A percentile compares a stretch with the other conserved stretches of the same genome.
phyloP scores from a whole-genome alignment of 2,888 invertebrate genomes.

The Andricus quercusramuli region DNA sequence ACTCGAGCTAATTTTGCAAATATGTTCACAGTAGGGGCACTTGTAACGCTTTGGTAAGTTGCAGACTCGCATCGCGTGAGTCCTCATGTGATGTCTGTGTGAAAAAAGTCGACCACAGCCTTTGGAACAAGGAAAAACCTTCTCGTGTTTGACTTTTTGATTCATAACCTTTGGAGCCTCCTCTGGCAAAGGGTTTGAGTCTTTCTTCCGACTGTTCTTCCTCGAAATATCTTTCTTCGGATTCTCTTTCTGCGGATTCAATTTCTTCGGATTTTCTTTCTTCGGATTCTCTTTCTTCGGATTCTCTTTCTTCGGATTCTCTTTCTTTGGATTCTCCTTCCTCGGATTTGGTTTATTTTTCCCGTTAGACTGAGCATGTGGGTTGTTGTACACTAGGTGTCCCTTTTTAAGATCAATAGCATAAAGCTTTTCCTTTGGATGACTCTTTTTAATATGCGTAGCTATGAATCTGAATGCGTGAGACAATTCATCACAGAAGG shows the following conservation, averaged over 20 bases:
- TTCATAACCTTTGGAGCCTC: not conserved
- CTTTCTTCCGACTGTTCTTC: not conserved
- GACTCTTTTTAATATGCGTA: not conserved
- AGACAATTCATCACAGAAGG: not conserved
- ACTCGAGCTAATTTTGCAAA: not conserved
- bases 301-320: not conserved
- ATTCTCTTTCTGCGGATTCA: not conserved
- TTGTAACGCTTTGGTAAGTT: constrained; percentile 4
- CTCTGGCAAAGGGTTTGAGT: not conserved
- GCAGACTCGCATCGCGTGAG: not conserved
- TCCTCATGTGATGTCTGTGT: not conserved
- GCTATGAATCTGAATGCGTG: not conserved
- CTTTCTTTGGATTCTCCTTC: not conserved
- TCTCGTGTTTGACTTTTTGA: not conserved
- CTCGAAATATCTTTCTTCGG: not conserved
- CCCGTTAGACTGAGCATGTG: not conserved
- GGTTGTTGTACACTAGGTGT: not conserved
- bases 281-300: no score
- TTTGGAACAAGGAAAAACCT: constrained; percentile 4
- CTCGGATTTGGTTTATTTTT: not conserved
- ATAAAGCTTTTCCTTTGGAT: not conserved
- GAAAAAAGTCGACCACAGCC: not conserved
- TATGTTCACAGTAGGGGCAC: not conserved
- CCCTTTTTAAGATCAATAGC: not conserved
- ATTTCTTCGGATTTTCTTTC: not conserved